Base-by-base conservation (phyloP, 2,888 invertebrate species). In the Gastrophysa polygoni region DNA sequence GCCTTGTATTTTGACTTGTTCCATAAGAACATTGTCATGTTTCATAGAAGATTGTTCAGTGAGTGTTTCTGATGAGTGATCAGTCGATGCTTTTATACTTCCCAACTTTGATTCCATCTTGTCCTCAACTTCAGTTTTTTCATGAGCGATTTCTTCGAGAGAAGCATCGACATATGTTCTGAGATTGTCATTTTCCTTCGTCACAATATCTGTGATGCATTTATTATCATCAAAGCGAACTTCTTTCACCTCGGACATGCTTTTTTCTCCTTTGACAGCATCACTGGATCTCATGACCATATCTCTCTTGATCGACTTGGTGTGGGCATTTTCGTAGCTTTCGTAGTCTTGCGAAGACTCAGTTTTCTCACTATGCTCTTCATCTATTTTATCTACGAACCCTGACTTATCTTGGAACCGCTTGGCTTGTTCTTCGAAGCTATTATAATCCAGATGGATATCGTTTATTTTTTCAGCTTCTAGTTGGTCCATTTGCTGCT, bases 381-480 rank as follows among this genome's bases (percentile, higher is more conserved):
- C 77, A 64, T 77, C 76, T 28, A 77, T 71, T 64, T 74, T 71
- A 60, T 76, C 75, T 32, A 71, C 72, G 28, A 66, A 69, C 34
- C 72, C 73, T 14, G 69, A 66, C 63, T 68, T 74, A 52, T 76
- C 75, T 67, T 78, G 72, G 44, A 67, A 69, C 21, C 68, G 63
- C 64, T 70, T 71, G 1, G 61, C 64, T 60, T 70, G 69, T 44
- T 75, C 73, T 59, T 74, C 70, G 59, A 72, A 61, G 17, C 57
- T 61, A 47, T 72, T 73, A 48, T 74, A 73, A 14, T 74, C 72
- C 28, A 74, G 63, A 81, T 83, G 64, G 74, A 73, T 77, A 80
- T 85, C 73, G 76, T 82, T 57, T 79, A 83, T 52, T 77, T 83
- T 61, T 82, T 86, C 71, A 77, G 84, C 77, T 78, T 83, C 81